Conservation (phyloP, 2,888 invertebrate genomes). For the Neelides folsomi region DNA sequence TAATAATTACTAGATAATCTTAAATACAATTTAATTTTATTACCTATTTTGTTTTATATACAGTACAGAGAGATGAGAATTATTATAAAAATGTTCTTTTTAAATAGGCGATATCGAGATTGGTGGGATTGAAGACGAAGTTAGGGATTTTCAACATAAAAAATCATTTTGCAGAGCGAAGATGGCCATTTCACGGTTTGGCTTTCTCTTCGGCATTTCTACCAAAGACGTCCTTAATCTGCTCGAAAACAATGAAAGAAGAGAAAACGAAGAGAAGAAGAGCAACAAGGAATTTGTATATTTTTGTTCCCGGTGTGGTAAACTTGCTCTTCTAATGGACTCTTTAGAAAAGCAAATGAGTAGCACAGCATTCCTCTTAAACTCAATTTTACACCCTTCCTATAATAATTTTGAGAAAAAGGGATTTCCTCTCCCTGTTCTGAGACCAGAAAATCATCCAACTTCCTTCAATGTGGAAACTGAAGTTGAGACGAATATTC, state of each 20-base stretch:
- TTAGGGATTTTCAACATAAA: constrained; percentile 9
- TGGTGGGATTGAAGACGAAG: constrained; percentile 31
- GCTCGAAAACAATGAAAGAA: not conserved
- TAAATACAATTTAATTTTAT: too few species aligned
- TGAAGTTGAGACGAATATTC: too few species aligned
- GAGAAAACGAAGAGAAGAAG: not conserved
- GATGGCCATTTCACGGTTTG: constrained; percentile 11
- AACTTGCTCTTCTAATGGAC: constrained; percentile 17
- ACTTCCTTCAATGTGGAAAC: too few species aligned
- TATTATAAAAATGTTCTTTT: too few species aligned
- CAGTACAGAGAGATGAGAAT: too few species aligned
- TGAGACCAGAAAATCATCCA: too few species aligned
- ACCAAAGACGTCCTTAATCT: not conserved
- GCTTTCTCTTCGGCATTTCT: constrained; percentile 14
- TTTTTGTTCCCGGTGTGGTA: constrained; percentile 23
- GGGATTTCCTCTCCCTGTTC: too few species aligned
- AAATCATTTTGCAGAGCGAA: not conserved
- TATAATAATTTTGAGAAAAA: too few species aligned
- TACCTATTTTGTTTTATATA: too few species aligned
- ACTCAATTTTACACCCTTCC: too few species aligned
- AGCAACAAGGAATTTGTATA: constrained; percentile 1
- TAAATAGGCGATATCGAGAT: constrained; percentile 29
- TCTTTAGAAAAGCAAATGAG: constrained; percentile 22
- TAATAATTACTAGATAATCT: too few species aligned
- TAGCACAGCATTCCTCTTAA: too few species aligned